Percentiles rank a stretch among this genome's conserved stretches.
phyloP scores from a whole-genome alignment of 2,888 invertebrate species.

The Acrocyrtus sp. region DNA sequence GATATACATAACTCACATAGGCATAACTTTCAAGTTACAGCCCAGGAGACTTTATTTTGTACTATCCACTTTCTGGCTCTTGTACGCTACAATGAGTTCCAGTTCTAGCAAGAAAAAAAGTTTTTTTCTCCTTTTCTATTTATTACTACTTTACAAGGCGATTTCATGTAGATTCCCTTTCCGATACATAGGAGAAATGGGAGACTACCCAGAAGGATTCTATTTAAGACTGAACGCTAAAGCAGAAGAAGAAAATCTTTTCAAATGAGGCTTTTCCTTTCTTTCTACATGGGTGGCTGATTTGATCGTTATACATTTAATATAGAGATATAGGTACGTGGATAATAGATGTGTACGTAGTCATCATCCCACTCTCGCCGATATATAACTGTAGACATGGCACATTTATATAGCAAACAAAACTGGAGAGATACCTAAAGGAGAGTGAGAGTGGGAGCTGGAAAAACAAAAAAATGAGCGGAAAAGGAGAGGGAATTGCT shows the following conservation, averaged over 20 bases:
- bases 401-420: conserved; percentile 3
- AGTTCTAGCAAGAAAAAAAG: conserved; percentile 28
- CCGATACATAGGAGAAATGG: background rate
- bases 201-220: background rate
- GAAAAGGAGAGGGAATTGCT: conserved; percentile 9
- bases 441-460: no score
- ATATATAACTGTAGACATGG: background rate
- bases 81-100: conserved; percentile 16
- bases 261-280: conserved; percentile 33
- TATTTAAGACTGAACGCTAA: conserved; percentile 22
- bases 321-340: background rate
- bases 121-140: conserved; percentile 8
- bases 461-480: conserved; percentile 4
- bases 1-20: no score
- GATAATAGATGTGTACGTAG: background rate
- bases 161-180: background rate
- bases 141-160: no score
- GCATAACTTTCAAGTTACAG: conserved; percentile 7
- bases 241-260: conserved; percentile 2
- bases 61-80: conserved; percentile 20
- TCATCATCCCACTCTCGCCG: background rate
- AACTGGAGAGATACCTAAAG: conserved; percentile 21
- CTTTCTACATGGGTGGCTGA: conserved; percentile 43
- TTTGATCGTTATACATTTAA: conserved; percentile 32
- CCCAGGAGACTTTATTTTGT: conserved; percentile 38